Evolutionary conservation across 1,140 invertebrate genomes (phyloP), one percentile per base, ranked within the genome.

Genomic region (Caenorhabditis latens): DNA sequence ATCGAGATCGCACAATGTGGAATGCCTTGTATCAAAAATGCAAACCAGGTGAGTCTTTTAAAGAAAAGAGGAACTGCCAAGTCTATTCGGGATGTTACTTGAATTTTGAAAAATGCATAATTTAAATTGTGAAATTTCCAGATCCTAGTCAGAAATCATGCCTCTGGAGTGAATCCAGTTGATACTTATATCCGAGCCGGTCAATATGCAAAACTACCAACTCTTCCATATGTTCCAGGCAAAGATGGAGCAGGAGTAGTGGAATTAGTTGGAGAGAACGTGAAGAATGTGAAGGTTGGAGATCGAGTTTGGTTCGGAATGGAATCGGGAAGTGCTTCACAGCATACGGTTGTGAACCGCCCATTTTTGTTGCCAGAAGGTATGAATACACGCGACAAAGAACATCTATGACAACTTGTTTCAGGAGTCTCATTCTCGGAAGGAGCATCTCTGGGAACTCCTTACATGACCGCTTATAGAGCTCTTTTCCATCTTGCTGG

Each of bases 141-240:
- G 94, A 93, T 95, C 40, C 88, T 94, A 63, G 93, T 94, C 9
- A 92, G 93, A 86, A 93, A 95, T 2, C 67, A 90, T 40, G 93
- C 93, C 11, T 91, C 93, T 87, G 94, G 94, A 24, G 92, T 95
- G 0, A 95, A 95, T 90, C 94, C 95, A 48, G 94, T 95, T n/a
- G 94, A 95, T 86, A 94, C 94, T 0, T 95, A 95, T 86, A 94
- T 95, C 43, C 91, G 95, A 43, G 90, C 92, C 88, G 95, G 94
- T 24, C 90, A 88, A 9, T 94, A 94, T 88, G 90, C 90, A 7
- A 86, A 82, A 13, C 86, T 92, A 13, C 94, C 94, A 6, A 75
- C 90, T n/a, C 90, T 95, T 50, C 94, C 94, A 0, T 94, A 94
- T 88, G 93, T 93, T 48, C 93, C 94, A 43, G 94, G 94, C 13